These are phyloP conservation scores for Tricholaema leucomelas DNA, from an alignment of 2,113 vertebrate species.

Conservation along the genomic window DNA sequence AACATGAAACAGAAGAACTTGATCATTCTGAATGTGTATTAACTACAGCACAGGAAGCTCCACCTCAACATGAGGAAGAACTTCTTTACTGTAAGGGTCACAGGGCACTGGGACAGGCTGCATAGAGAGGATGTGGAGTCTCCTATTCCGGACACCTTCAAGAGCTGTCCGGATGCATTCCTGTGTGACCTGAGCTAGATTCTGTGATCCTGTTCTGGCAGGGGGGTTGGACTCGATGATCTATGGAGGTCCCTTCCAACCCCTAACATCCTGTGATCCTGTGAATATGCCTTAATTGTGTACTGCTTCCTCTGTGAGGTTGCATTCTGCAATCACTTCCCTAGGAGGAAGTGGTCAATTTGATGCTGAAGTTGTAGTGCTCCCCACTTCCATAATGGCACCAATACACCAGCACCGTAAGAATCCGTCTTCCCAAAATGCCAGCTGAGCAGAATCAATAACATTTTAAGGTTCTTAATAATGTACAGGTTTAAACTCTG, in stretches of 20 bases:
- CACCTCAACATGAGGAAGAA: too few species aligned
- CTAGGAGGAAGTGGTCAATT: not conserved
- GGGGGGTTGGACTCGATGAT: too few species aligned
- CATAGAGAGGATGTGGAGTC: too few species aligned
- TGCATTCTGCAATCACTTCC: not conserved
- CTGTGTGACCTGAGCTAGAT: too few species aligned
- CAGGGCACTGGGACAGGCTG: too few species aligned
- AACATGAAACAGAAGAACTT: not conserved
- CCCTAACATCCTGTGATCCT: too few species aligned
- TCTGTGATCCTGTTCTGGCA: too few species aligned
- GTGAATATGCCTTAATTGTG: not conserved
- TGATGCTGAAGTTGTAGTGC: not conserved
- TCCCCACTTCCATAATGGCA: not conserved
- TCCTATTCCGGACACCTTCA: too few species aligned
- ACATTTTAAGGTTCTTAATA: not conserved
- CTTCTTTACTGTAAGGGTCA: too few species aligned
- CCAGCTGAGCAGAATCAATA: not conserved
- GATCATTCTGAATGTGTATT: not conserved
- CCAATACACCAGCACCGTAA: not conserved
- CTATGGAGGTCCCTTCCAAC: too few species aligned
- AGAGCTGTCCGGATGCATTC: too few species aligned
- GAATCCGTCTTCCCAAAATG: not conserved
- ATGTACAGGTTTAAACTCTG: not conserved
- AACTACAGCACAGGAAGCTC: too few species aligned
- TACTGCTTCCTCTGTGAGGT: not conserved